Percentiles rank a stretch among this genome's conserved stretches.
These are phyloP conservation scores for Mesembrinibis cayennensis DNA, from an alignment of 2,113 vertebrate genomes.

Conservation along the genomic window DNA sequence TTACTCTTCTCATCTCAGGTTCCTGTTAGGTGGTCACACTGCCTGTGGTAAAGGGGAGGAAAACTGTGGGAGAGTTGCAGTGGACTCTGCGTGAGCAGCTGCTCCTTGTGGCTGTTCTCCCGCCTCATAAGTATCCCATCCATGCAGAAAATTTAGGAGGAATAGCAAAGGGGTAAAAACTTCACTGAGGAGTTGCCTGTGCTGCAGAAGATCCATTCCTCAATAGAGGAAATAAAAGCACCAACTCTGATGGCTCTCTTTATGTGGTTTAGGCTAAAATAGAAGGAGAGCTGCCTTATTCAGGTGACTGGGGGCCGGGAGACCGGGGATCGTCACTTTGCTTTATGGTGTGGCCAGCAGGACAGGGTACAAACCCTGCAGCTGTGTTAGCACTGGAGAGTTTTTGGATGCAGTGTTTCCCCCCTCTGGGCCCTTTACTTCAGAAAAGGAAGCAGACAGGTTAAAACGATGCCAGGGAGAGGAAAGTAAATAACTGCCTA, in stretches of 20 bases:
- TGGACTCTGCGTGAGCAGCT: background rate
- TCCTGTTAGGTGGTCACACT: background rate
- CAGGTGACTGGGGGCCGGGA: background rate
- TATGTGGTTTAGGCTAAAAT: background rate
- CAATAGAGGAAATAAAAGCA: background rate
- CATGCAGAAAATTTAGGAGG: background rate
- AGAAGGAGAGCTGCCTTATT: background rate
- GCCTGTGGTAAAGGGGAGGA: background rate
- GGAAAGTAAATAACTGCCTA: background rate
- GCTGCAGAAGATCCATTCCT: background rate
- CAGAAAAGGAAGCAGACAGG: background rate
- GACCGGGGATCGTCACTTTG: background rate
- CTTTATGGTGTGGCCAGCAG: background rate
- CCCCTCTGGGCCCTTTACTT: background rate
- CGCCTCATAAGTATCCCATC: background rate
- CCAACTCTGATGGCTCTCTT: background rate
- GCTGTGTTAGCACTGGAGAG: background rate
- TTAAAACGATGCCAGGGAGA: background rate
- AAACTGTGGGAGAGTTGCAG: background rate
- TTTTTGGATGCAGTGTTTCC: background rate
- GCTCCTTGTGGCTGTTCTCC: background rate
- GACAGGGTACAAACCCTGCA: background rate
- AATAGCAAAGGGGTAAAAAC: background rate
- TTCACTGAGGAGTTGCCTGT: background rate
- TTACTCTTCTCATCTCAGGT: background rate